phyloP scores from a whole-genome alignment of 2,797 vertebrate species.

The Brachyalestes nurse region DNA sequence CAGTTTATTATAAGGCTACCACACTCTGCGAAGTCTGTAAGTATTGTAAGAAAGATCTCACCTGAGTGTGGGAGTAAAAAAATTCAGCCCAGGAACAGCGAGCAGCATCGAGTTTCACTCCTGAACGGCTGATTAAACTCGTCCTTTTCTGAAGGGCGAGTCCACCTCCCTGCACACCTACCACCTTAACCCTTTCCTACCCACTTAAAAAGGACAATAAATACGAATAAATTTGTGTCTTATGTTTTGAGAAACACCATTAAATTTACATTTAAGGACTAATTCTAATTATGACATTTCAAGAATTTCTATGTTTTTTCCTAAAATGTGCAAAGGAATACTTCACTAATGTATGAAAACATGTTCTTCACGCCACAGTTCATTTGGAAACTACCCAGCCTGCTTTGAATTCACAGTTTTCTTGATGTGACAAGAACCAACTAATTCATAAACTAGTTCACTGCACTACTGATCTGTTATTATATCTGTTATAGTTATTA shows the following conservation, averaged over 20 bases:
- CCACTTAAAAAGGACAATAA: not conserved
- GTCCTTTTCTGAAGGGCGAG: not conserved
- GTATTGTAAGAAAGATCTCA: not conserved
- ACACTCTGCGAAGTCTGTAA: not conserved
- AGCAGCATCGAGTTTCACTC: not conserved
- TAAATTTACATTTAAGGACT: not conserved
- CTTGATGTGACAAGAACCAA: no score
- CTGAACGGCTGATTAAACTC: not conserved
- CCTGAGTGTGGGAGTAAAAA: not conserved
- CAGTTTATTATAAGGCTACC: not conserved
- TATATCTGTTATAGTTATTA: no score
- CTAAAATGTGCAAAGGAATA: no score
- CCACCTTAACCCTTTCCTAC: not conserved
- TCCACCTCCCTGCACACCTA: not conserved
- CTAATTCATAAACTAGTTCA: no score
- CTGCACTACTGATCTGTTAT: no score
- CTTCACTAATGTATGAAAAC: no score
- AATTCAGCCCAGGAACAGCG: not conserved
- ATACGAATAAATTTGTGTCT: no score
- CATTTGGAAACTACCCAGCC: no score
- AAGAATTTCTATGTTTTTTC: no score
- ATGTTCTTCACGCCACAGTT: no score
- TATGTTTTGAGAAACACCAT: not conserved
- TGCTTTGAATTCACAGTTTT: no score
- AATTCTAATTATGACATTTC: no score